Base-by-base conservation (phyloP, 2,888 invertebrate species). In the Cheilosia grossa region DNA sequence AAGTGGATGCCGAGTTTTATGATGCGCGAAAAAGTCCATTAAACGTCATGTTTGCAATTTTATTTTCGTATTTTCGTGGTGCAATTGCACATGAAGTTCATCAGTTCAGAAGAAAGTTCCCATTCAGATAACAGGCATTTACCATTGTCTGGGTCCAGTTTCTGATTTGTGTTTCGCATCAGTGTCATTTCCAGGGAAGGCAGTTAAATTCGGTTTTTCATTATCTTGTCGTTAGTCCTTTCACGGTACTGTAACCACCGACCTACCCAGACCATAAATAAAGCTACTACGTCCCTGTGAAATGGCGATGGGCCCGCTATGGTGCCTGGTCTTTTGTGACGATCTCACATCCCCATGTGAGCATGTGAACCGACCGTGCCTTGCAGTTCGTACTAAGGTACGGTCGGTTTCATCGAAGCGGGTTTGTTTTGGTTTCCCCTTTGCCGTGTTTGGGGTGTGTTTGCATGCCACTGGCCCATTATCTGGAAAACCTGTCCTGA, bases 1-100 rank as follows among this genome's bases (percentile, higher is more conserved):
- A 24, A 51, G 51, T 51, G 21, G 49, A 51, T 24, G 19, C 24
- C 15, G 51, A 24, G 15, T 24, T 51, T 51, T 51, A 51, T 51
- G 51, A 24, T 51, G 51, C 21, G 13, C 51, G 13, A 33, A 56
- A 19, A 56, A 3, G 4, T 30, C 9, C 30, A 33, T 33, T 30
- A 33, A 56, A 24, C 13, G 19, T 10, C 51, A 24, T 51, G 51
- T 51, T 44, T 51, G 13, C 51, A 13, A 3, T 21, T 49, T 21
- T 10, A 21, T 21, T 21, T 21, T 21, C 21, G 21, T 21, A 21
- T 21, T 49, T 49, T 47, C 2, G 2, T 44, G 10, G 10, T 33
- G 33, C 33, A 33, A 33, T 33, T 10, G 33, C 33, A 33, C 9
- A 33, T 33, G 33, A 33, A 33, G 10, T 33, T 33, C 33, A 33